Evolutionary conservation across 2,797 vertebrate genomes (phyloP).

Genomic region (Furcifer pardalis): DNA sequence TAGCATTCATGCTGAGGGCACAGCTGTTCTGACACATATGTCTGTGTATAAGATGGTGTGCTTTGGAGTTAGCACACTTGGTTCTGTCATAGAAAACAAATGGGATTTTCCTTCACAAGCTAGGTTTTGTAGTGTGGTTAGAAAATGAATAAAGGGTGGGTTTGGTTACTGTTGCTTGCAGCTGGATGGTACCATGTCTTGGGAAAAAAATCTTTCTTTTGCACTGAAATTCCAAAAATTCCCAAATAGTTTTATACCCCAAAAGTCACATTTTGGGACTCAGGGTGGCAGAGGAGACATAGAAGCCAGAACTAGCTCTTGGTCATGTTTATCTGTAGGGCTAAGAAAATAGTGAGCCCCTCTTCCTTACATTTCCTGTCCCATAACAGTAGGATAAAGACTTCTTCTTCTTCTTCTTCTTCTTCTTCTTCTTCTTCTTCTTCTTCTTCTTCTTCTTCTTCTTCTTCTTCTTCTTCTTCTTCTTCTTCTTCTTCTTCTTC

Average conservation of each 20-base stretch:
- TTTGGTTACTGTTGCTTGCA: neutral
- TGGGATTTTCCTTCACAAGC: constrained; percentile 37
- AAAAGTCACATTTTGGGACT: neutral
- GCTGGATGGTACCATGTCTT: neutral
- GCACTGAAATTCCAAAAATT: too few species aligned
- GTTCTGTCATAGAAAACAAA: constrained; percentile 60
- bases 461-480: too few species aligned
- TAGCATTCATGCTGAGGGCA: constrained; percentile 59
- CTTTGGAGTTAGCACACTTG: constrained; percentile 61
- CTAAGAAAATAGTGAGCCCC: neutral
- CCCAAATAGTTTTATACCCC: neutral
- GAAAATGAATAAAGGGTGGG: neutral
- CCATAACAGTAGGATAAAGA: too few species aligned
- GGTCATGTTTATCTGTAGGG: neutral
- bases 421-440: too few species aligned
- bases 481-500: too few species aligned
- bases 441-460: too few species aligned
- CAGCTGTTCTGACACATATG: constrained; percentile 73
- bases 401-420: too few species aligned
- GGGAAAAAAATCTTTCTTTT: too few species aligned
- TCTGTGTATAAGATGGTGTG: constrained; percentile 38
- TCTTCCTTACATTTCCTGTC: neutral
- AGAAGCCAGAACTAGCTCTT: neutral
- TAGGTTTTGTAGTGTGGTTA: neutral
- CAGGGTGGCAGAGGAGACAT: neutral